These are phyloP conservation scores for Nothocercus nigrocapillus DNA, from an alignment of 2,113 vertebrate genomes.

Conservation along the genomic window DNA sequence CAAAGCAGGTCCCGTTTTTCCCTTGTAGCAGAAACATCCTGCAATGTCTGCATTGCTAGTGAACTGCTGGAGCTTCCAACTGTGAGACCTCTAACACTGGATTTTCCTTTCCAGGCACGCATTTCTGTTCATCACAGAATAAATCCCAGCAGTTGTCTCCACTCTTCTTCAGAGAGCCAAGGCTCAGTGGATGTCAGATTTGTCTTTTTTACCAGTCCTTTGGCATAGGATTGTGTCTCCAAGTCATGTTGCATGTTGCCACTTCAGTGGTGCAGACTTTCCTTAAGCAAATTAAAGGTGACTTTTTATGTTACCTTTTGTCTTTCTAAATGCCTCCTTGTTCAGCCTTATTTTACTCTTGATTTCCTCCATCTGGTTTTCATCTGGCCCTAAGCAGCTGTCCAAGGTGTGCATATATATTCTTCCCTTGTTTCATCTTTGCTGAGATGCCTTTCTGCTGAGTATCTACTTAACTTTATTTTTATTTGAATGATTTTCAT, in stretches of 20 bases:
- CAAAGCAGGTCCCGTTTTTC: neutral
- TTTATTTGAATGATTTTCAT: conserved; percentile 27
- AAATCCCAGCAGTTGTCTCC: neutral
- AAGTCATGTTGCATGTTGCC: neutral
- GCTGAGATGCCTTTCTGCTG: conserved; percentile 17
- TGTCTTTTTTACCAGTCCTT: neutral
- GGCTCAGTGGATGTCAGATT: neutral
- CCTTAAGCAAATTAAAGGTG: neutral
- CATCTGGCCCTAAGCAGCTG: conserved; percentile 54
- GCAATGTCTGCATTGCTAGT: neutral
- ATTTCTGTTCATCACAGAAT: neutral
- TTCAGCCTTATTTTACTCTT: conserved; percentile 50
- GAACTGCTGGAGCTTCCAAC: neutral
- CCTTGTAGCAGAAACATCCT: neutral
- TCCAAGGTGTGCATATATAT: conserved; percentile 49
- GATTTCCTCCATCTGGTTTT: conserved; percentile 47
- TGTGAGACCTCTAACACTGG: neutral
- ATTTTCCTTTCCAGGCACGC: neutral
- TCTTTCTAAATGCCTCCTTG: conserved; percentile 1
- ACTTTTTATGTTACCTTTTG: conserved; percentile 43
- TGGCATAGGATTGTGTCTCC: neutral
- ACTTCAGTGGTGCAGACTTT: neutral
- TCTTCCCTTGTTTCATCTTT: conserved; percentile 32
- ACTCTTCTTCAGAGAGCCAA: neutral
- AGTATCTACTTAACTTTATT: neutral